phyloP scores from a whole-genome alignment of 2,113 vertebrate species.

The Egretta garzetta region DNA sequence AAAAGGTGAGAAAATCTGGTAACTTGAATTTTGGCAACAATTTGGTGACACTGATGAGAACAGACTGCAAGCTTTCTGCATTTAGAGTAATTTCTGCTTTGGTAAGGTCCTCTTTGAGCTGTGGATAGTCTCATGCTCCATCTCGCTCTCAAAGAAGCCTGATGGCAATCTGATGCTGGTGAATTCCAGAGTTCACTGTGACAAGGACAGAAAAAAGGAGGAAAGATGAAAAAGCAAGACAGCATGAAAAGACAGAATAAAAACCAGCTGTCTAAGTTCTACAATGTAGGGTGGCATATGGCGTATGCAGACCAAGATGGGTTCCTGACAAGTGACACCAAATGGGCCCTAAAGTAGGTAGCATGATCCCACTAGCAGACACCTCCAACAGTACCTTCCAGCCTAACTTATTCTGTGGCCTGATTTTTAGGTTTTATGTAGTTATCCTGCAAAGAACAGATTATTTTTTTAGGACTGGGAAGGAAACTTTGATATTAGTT shows the following conservation, averaged over 20 bases:
- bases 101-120: background rate
- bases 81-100: background rate
- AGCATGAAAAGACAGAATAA: background rate
- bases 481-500: background rate
- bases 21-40: background rate
- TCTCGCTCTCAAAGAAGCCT: background rate
- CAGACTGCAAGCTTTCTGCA: background rate
- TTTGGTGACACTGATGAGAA: background rate
- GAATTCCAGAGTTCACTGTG: background rate
- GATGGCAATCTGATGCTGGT: background rate
- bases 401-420: background rate
- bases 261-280: background rate
- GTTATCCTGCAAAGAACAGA: background rate
- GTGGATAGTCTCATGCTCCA: fast-evolving
- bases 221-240: background rate
- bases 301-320: background rate
- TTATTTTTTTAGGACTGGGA: background rate
- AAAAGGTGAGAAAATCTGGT: background rate
- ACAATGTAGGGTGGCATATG: background rate
- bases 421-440: background rate
- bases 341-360: background rate
- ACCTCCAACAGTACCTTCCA: background rate
- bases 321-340: background rate
- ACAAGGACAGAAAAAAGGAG: background rate
- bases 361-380: background rate